Base-by-base conservation (phyloP, 2,888 invertebrate species). In the Coenonympha glycerion region DNA sequence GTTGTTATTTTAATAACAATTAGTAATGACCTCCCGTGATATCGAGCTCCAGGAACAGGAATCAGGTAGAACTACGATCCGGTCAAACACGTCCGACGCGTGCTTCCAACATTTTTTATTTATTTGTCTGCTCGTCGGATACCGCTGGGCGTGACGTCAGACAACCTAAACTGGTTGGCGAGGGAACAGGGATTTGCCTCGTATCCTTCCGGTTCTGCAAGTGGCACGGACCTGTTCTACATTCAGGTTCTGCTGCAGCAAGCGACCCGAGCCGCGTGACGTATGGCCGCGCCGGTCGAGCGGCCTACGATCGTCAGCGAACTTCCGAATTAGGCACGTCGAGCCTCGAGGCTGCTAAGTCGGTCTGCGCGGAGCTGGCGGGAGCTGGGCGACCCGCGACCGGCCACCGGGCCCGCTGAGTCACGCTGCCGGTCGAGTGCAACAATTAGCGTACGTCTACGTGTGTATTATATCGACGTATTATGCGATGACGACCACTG, bases 21-120 rank as follows among this genome's bases (percentile, higher is more conserved):
- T 69, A 69, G 68, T 69, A 68, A 71, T 74, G 66, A 69, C 63
- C 65, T 67, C 64, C 65, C 64, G 64, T 69, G 69, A 65, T 79
- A 78, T 75, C 68, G 76, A 74, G 68, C 64, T 82, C 79, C 85
- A 87, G 86, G 86, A 87, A 85, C 87, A 84, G 86, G 84, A 86
- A 86, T 86, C 83, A 82, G 84, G 86, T 85, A 83, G 85, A 85
- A 79, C 86, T 85, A 86, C 87, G 81, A 85, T 86, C 85, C 84
- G 81, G 86, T 86, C 79, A 81, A 86, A 87, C 87, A 81, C 82
- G 87, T 87, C 86, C 77, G 71, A 79, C 84, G 85, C 83, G 87
- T 86, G 86, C 85, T 86, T 84, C 83, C 86, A 86, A 83, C 85
- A 85, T 83, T 87, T 87, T 86, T 86, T 85, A 83, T 85, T 87